These are phyloP conservation scores for Corvus moneduloides DNA, from an alignment of 2,113 vertebrate genomes.

Conservation along the genomic window DNA sequence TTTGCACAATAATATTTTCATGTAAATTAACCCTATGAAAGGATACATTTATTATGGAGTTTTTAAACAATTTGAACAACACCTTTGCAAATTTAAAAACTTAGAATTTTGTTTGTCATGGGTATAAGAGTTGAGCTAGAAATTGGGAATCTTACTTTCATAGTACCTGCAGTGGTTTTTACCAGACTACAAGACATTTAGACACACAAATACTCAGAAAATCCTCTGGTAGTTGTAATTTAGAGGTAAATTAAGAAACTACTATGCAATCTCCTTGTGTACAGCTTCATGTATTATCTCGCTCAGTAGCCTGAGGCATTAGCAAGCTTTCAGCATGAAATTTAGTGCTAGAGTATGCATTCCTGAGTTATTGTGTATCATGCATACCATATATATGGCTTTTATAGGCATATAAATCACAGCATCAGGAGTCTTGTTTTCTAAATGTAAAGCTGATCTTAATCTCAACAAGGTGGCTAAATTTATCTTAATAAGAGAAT, in stretches of 20 bases:
- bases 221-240: conserved; percentile 43
- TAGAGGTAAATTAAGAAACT: conserved; percentile 30
- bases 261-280: background rate
- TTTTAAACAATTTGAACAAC: background rate
- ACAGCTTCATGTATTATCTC: conserved; percentile 61
- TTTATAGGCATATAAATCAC: conserved; percentile 72
- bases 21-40: background rate
- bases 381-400: conserved; percentile 50
- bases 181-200: background rate
- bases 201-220: background rate
- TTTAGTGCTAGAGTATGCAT: conserved; percentile 43
- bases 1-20: background rate
- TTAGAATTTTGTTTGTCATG: background rate
- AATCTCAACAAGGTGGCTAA: conserved; percentile 25
- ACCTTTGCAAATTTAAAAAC: background rate
- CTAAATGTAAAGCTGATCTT: conserved; percentile 42
- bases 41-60: background rate
- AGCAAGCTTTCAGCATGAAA: conserved; percentile 38
- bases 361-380: conserved; percentile 53
- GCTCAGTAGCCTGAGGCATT: conserved; percentile 46
- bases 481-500: conserved; percentile 32
- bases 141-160: background rate
- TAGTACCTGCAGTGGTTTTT: background rate
- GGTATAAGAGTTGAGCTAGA: background rate
- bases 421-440: conserved; percentile 40